Percentiles rank a stretch among this genome's conserved stretches.
phyloP scores from a whole-genome alignment of 2,888 invertebrate species.

The Papilio elwesi region DNA sequence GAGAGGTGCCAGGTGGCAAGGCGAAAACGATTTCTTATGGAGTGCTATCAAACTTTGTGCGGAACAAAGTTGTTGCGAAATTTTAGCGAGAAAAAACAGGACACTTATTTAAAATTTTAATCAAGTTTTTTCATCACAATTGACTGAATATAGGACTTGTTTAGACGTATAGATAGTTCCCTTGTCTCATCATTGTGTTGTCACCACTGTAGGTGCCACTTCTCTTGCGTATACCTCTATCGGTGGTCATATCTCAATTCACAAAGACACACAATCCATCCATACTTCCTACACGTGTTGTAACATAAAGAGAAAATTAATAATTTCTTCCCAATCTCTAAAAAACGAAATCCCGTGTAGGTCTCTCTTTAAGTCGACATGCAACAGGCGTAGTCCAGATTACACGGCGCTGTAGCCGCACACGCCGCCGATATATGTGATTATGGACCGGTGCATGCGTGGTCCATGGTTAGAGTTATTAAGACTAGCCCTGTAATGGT shows the following conservation, averaged over 20 bases:
- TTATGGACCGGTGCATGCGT: not conserved
- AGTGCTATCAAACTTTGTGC: slow-evolving; percentile 14
- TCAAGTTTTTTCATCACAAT: not conserved
- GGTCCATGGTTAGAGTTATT: not conserved
- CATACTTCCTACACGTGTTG: too few relatives aligned
- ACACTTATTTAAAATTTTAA: not conserved
- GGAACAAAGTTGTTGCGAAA: not conserved
- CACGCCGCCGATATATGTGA: slow-evolving; percentile 5
- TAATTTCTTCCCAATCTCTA: too few relatives aligned
- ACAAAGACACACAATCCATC: too few relatives aligned
- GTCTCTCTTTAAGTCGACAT: slow-evolving; percentile 35
- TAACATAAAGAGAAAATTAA: too few relatives aligned
- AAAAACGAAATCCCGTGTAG: too few relatives aligned
- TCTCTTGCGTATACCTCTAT: too few relatives aligned
- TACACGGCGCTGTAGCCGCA: slow-evolving; percentile 42
- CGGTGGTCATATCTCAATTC: too few relatives aligned
- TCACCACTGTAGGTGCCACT: too few relatives aligned
- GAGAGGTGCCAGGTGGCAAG: slow-evolving; percentile 17
- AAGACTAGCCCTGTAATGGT: not conserved
- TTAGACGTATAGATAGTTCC: not conserved
- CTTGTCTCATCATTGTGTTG: too few relatives aligned
- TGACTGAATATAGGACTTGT: not conserved
- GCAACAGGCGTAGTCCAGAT: slow-evolving; percentile 41
- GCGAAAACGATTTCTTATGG: slow-evolving; percentile 12
- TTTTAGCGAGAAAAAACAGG: not conserved